phyloP scores from a whole-genome alignment of 2,888 invertebrate species.

The Pristionchus maxplancki region DNA sequence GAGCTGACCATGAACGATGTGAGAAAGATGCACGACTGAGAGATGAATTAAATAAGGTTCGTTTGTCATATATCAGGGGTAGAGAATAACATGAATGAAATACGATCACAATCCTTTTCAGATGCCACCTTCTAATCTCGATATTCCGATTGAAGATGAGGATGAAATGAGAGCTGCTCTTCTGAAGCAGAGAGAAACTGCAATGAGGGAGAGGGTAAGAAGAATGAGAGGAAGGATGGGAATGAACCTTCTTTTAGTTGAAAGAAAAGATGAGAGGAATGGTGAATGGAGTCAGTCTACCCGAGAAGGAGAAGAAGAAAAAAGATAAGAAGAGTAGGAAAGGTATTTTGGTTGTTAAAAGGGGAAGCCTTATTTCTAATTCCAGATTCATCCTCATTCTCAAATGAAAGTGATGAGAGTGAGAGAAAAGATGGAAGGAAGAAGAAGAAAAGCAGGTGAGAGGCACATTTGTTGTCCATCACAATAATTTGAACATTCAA shows the following conservation, averaged over 20 bases:
- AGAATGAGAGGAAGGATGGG: constrained; percentile 53
- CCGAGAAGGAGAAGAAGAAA: constrained; percentile 49
- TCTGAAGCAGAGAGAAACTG: constrained; percentile 59
- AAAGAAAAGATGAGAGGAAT: constrained; percentile 51
- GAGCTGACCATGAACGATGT: constrained; percentile 55
- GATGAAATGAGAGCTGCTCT: constrained; percentile 59
- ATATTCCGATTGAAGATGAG: constrained; percentile 56
- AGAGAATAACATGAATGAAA: too few relatives aligned
- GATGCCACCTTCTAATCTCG: not conserved
- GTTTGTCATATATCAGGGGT: too few relatives aligned
- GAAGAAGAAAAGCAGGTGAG: not conserved
- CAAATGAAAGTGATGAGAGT: constrained; percentile 14
- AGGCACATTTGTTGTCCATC: not conserved
- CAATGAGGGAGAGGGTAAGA: constrained; percentile 61
- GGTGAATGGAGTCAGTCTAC: not conserved
- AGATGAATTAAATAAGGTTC: constrained; percentile 57
- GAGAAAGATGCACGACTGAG: constrained; percentile 58
- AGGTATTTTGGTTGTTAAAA: not conserved
- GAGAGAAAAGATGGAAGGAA: not conserved
- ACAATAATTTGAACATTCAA: not conserved
- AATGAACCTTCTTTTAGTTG: too few relatives aligned
- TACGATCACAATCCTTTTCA: not conserved
- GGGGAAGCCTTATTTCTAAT: not conserved
- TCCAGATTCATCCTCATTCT: constrained; percentile 47
- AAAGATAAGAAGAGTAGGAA: constrained; percentile 31